A percentile compares a stretch with the other conserved stretches of the same genome.
phyloP scores from a whole-genome alignment of 2,113 vertebrate genomes.

The Caloenas nicobarica region DNA sequence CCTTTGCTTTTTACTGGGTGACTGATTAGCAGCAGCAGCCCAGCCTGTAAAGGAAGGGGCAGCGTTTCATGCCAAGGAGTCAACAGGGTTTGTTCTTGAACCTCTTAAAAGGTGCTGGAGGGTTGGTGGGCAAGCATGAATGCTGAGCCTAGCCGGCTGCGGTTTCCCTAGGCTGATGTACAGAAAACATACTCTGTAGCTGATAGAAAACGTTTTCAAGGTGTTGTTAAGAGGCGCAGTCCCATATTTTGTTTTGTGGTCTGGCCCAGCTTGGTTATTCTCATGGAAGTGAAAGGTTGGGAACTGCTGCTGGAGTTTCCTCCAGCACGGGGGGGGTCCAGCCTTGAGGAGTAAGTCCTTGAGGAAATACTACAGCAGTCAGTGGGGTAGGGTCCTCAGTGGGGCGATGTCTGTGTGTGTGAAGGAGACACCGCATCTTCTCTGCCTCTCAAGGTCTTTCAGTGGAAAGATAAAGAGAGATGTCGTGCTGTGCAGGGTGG shows the following conservation, averaged over 20 bases:
- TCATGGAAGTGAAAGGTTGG: background rate
- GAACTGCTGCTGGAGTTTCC: background rate
- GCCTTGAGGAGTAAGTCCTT: background rate
- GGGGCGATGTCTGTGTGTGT: background rate
- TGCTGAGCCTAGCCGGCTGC: accelerated
- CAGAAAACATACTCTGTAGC: background rate
- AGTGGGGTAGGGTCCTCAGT: background rate
- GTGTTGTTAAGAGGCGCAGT: background rate
- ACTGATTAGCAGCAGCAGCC: background rate
- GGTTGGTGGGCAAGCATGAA: background rate
- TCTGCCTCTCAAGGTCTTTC: background rate
- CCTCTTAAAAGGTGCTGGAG: background rate
- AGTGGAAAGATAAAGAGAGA: background rate
- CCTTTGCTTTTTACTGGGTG: background rate
- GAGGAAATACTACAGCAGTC: background rate
- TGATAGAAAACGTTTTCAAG: background rate
- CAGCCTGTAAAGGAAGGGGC: background rate
- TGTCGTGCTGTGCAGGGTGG: background rate
- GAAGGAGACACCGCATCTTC: background rate
- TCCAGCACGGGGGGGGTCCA: accelerated
- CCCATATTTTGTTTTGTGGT: background rate
- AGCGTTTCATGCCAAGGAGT: background rate
- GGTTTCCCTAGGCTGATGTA: background rate
- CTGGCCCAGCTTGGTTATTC: background rate
- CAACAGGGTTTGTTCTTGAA: background rate